phyloP scores from a whole-genome alignment of 1,140 invertebrate species.

The Calliphora vicina region DNA sequence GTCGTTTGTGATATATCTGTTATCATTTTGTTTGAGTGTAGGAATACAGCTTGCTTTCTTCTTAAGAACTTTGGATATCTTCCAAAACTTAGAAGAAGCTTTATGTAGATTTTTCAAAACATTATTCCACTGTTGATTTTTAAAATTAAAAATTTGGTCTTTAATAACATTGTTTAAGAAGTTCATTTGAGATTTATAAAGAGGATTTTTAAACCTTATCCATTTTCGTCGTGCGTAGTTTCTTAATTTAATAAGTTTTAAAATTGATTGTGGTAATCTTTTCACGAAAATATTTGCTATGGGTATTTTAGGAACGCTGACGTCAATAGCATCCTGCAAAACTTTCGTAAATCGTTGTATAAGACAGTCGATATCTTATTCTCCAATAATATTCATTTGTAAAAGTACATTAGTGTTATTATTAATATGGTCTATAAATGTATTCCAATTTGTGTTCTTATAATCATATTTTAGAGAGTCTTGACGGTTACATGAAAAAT shows the following conservation, averaged over 20 bases:
- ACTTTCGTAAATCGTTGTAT: neutral
- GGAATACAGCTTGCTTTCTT: neutral
- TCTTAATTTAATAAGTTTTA: neutral
- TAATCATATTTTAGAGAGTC: neutral
- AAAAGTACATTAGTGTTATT: too few species aligned
- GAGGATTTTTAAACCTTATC: neutral
- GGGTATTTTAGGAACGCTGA: neutral
- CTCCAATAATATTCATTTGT: neutral
- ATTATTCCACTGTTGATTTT: neutral
- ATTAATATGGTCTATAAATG: too few species aligned
- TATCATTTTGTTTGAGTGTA: neutral
- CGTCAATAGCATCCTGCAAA: neutral
- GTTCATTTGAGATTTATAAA: neutral
- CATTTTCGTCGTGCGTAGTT: neutral
- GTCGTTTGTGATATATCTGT: neutral
- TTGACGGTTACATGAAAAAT: neutral
- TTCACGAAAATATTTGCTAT: too few species aligned
- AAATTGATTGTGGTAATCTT: neutral
- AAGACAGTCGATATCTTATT: neutral
- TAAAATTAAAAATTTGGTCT: neutral
- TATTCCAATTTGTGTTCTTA: neutral
- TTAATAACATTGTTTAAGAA: neutral
- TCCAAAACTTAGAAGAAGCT: slow-evolving; percentile 13
- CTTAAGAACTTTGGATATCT: neutral
- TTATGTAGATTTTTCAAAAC: neutral